phyloP scores from a whole-genome alignment of 1,140 invertebrate genomes.

The Ladona fulva region DNA sequence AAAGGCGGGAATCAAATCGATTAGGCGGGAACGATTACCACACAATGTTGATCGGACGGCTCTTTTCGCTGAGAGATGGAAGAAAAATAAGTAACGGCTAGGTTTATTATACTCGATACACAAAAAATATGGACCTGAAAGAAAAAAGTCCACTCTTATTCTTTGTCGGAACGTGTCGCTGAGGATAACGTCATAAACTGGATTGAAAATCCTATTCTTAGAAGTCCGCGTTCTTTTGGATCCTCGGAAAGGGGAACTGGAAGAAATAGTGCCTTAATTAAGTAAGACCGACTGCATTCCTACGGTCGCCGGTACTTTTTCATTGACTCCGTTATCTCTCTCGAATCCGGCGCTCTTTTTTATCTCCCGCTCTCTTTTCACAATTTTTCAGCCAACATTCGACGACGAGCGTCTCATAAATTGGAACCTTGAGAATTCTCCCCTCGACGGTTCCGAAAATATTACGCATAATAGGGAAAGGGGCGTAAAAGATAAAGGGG shows the following conservation, averaged over 20 bases:
- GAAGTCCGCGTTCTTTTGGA: too few species aligned
- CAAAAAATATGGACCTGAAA: too few species aligned
- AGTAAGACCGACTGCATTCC: not conserved
- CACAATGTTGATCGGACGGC: too few species aligned
- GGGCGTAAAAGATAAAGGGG: not conserved
- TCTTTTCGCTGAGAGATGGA: too few species aligned
- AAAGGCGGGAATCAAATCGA: too few species aligned
- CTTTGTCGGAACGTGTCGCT: too few species aligned
- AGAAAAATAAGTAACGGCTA: too few species aligned
- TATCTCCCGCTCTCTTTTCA: not conserved
- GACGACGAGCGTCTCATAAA: not conserved
- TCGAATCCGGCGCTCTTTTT: not conserved
- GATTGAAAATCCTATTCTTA: too few species aligned
- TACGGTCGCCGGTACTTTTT: not conserved
- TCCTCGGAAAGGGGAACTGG: not conserved
- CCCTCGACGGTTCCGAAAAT: not conserved
- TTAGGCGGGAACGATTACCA: too few species aligned
- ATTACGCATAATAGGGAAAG: not conserved
- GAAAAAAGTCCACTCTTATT: too few species aligned
- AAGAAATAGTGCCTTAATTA: conserved; percentile 10
- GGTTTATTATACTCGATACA: too few species aligned
- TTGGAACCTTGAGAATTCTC: not conserved
- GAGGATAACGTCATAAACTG: too few species aligned
- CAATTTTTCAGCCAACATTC: not conserved
- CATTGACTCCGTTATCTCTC: not conserved